Evolutionary conservation across 2,888 invertebrate genomes (phyloP).

Genomic region (Coleophora deauratella): DNA sequence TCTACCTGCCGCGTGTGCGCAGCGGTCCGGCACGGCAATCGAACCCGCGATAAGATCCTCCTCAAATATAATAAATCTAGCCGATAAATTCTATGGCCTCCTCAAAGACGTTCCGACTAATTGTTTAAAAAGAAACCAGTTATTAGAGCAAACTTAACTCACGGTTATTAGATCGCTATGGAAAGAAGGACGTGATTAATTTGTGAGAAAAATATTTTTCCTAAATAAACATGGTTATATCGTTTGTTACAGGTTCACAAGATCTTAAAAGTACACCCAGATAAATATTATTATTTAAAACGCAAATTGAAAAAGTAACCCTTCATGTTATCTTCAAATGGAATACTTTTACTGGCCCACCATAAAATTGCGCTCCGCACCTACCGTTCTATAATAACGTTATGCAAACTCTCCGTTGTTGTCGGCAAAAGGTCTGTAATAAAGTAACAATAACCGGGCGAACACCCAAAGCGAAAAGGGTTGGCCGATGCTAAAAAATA

Average conservation of each 20-base stretch:
- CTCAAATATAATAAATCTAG: conserved; percentile 69
- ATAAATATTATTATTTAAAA: no score
- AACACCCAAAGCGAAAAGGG: conserved; percentile 53
- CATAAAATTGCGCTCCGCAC: conserved; percentile 32
- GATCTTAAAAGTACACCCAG: no score
- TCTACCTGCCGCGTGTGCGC: conserved; percentile 53
- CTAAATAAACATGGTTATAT: no score
- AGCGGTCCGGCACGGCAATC: conserved; percentile 38
- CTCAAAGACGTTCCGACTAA: conserved; percentile 55
- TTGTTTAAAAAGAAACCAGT: conserved; percentile 57
- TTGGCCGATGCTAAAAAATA: conserved; percentile 36
- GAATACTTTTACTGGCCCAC: conserved; percentile 26
- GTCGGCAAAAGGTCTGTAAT: conserved; percentile 45
- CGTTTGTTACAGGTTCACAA: conserved; percentile 5
- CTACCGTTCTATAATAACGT: conserved; percentile 22
- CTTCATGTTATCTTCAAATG: conserved; percentile 25
- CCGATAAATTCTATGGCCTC: conserved; percentile 55
- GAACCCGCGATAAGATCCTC: conserved; percentile 58
- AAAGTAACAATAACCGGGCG: conserved; percentile 52
- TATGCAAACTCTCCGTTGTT: conserved; percentile 49
- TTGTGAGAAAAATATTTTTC: no score
- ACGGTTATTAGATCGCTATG: conserved; percentile 18
- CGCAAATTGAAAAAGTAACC: conserved; percentile 13
- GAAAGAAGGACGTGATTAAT: no score
- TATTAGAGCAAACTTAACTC: conserved; percentile 50